Base-by-base conservation (phyloP, 2,888 invertebrate species). In the Microctonus aethiopoides region DNA sequence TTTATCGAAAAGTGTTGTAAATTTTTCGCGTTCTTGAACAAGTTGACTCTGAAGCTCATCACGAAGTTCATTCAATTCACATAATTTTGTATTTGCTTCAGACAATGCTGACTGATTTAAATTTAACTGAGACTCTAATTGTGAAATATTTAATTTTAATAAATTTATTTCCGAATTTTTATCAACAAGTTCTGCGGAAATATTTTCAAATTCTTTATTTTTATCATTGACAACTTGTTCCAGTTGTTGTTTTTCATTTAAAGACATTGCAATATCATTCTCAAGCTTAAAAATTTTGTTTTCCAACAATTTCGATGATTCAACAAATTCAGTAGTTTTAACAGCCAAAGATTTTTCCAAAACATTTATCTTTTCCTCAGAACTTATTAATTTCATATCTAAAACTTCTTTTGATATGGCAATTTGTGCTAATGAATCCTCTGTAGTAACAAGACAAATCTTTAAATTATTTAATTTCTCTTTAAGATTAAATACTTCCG, bases 11-110 rank as follows among this genome's bases (percentile, higher is more conserved):
- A 75, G 68, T 20, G 73, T 54, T 6, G 69, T 41, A n/a, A 77
- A 68, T 60, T 74, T 78, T 67, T 80, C 79, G 51, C 79, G 81
- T 67, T 84, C 83, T 54, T 81, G 80, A 0, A 79, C 75, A 60
- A 83, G 65, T 74, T 81, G 81, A 67, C 60, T 75, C 78, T 82
- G 56, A 81, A 72, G 71, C 80, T 85, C 74, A 75, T 79, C 72
- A 74, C 80, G 62, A 72, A 79, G 72, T 76, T 76, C 74, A 22
- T 11, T 65, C 32, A 76, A 65, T 16, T 73, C 74, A 63, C 67
- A 67, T 2, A 76, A 77, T 67, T 73, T 79, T 60, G 77, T 82
- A 1, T 80, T 75, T 16, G 77, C 74, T 32, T 76, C 78, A 7
- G 74, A 67, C 16, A 84, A 68, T 1, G 77, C 76, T 5, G 79